phyloP scores from a whole-genome alignment of 1,140 invertebrate genomes.

The Drosophila kikkawai region DNA sequence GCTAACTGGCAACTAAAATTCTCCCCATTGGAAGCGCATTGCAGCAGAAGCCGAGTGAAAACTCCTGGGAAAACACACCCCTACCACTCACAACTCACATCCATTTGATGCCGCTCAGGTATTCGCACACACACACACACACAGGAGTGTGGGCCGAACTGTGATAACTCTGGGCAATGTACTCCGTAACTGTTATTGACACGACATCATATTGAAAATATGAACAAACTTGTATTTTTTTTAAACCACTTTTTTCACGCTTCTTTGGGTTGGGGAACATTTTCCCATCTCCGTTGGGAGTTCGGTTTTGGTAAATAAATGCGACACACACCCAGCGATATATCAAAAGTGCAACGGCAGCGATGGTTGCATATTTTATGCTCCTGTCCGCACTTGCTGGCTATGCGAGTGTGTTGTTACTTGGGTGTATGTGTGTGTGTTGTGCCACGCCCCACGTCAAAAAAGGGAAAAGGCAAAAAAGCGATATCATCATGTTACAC shows the following conservation, averaged over 20 bases:
- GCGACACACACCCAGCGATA: conserved; percentile 48
- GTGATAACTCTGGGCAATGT: conserved; percentile 58
- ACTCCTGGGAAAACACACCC: conserved; percentile 18
- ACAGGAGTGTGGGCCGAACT: background rate
- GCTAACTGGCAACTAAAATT: conserved; percentile 9
- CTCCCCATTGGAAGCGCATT: conserved; percentile 28
- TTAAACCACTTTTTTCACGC: conserved; percentile 30
- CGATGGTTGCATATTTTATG: conserved; percentile 46
- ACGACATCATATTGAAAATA: conserved; percentile 81
- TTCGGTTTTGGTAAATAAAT: conserved; percentile 70
- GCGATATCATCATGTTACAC: conserved; percentile 73
- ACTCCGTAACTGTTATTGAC: conserved; percentile 74
- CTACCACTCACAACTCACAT: background rate
- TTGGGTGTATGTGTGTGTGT: conserved; percentile 36
- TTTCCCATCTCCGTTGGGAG: conserved; percentile 21
- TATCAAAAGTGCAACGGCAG: conserved; percentile 46
- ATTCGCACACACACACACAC: background rate
- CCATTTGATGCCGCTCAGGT: conserved; percentile 2
- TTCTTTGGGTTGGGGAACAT: conserved; percentile 16
- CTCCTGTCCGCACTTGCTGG: conserved; percentile 36
- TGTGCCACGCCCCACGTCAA: conserved; percentile 44
- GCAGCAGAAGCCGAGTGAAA: background rate
- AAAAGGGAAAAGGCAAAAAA: conserved; percentile 26
- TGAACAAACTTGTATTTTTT: conserved; percentile 32
- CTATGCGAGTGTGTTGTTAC: conserved; percentile 31